A percentile compares a stretch with the other conserved stretches of the same genome.
Evolutionary conservation across 2,888 invertebrate genomes (phyloP).

Genomic region (Hedychridium roseum): DNA sequence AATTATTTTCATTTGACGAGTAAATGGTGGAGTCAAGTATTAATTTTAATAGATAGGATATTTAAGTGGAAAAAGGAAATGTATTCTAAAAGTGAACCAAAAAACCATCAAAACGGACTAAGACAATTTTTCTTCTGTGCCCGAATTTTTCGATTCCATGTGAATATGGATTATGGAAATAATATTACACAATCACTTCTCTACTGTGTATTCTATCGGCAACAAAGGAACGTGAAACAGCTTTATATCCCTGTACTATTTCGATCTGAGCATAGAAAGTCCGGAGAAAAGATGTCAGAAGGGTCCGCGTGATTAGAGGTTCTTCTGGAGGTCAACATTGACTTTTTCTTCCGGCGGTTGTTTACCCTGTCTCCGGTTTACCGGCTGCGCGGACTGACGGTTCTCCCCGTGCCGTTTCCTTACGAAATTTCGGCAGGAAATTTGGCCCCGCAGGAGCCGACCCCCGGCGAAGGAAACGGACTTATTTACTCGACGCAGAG

Average conservation of each 20-base stretch:
- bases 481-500: constrained; percentile 19
- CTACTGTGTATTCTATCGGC: too few relatives aligned
- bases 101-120: too few relatives aligned
- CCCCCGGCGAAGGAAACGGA: background rate
- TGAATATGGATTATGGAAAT: too few relatives aligned
- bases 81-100: too few relatives aligned
- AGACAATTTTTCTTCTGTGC: too few relatives aligned
- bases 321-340: constrained; percentile 27
- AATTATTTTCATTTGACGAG: too few relatives aligned
- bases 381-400: constrained; percentile 1
- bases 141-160: too few relatives aligned
- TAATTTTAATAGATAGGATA: too few relatives aligned
- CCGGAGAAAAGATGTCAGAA: constrained; percentile 1
- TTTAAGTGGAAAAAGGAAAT: too few relatives aligned
- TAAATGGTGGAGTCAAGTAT: too few relatives aligned
- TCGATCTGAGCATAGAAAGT: background rate
- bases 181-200: too few relatives aligned
- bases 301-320: constrained; percentile 22
- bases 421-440: constrained; percentile 11
- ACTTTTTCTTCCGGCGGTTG: constrained; percentile 14
- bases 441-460: constrained; percentile 1
- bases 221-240: background rate
- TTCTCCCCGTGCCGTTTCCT: background rate
- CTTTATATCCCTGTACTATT: too few relatives aligned
- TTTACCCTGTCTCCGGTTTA: background rate